Percentiles rank a stretch among this genome's conserved stretches.
phyloP scores from a whole-genome alignment of 2,113 vertebrate species.

The Chloropsis hardwickii region DNA sequence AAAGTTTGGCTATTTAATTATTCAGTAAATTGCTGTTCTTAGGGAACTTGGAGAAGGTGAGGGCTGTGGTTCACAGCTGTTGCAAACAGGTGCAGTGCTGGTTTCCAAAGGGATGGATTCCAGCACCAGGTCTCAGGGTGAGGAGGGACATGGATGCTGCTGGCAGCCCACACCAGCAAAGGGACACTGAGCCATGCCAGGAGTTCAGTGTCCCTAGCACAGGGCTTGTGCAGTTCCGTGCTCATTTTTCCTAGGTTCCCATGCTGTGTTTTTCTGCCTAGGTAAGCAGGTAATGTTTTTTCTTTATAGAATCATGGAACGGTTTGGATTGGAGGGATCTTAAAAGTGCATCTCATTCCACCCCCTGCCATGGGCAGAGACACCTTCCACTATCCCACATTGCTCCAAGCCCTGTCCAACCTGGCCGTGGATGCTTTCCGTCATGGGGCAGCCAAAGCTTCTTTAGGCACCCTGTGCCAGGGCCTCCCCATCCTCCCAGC shows the following conservation, averaged over 20 bases:
- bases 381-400: background rate
- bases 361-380: background rate
- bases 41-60: background rate
- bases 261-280: rapidly evolving
- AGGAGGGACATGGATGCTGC: rapidly evolving
- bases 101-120: rapidly evolving
- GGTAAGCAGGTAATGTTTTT: background rate
- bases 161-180: background rate
- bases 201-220: too few relatives aligned
- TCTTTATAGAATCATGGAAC: background rate
- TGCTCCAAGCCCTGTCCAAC: background rate
- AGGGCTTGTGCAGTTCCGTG: too few relatives aligned
- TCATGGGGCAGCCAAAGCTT: background rate
- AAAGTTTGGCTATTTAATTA: background rate
- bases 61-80: rapidly evolving
- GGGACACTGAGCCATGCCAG: rapidly evolving
- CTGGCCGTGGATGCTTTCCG: background rate
- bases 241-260: background rate
- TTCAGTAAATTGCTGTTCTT: background rate
- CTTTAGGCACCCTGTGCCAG: background rate
- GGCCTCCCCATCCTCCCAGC: background rate
- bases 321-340: background rate
- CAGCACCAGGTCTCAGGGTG: too few relatives aligned
- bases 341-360: background rate
- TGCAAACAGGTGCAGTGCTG: background rate